Percentiles rank a stretch among this genome's conserved stretches.
Evolutionary conservation across 1,140 invertebrate species (phyloP).

Genomic region (Hyles vespertilio): DNA sequence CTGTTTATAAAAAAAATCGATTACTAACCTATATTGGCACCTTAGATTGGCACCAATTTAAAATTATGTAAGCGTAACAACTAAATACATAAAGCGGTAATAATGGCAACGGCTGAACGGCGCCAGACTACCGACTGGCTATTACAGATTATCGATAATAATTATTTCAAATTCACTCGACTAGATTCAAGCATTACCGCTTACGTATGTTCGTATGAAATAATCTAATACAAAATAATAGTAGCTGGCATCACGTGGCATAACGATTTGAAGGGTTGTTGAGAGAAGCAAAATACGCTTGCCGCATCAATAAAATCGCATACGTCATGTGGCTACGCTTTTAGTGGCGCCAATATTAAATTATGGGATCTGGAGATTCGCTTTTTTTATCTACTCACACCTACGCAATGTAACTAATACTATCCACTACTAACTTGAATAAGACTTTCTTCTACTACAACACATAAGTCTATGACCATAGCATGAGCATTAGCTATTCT

Average conservation of each 20-base stretch:
- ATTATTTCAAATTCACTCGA: conserved; percentile 43
- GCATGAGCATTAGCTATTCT: too few species aligned
- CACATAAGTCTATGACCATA: too few species aligned
- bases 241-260: too few species aligned
- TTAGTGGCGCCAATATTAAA: too few species aligned
- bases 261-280: too few species aligned
- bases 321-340: too few species aligned
- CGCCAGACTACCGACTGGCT: conserved; percentile 44
- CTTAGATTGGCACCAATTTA: conserved; percentile 4
- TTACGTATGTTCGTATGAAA: conserved; percentile 12
- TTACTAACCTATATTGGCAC: too few species aligned
- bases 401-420: too few species aligned
- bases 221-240: not conserved
- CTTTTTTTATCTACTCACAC: too few species aligned
- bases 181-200: conserved; percentile 26
- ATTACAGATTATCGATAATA: conserved; percentile 56
- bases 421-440: too few species aligned
- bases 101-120: conserved; percentile 54
- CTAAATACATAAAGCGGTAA: conserved; percentile 40
- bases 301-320: not conserved
- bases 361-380: too few species aligned
- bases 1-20: not conserved
- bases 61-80: conserved; percentile 22
- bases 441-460: too few species aligned
- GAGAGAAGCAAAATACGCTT: not conserved